Base-by-base conservation (phyloP, 92 coral and sea anemone species). In the Muricea muricata region DNA sequence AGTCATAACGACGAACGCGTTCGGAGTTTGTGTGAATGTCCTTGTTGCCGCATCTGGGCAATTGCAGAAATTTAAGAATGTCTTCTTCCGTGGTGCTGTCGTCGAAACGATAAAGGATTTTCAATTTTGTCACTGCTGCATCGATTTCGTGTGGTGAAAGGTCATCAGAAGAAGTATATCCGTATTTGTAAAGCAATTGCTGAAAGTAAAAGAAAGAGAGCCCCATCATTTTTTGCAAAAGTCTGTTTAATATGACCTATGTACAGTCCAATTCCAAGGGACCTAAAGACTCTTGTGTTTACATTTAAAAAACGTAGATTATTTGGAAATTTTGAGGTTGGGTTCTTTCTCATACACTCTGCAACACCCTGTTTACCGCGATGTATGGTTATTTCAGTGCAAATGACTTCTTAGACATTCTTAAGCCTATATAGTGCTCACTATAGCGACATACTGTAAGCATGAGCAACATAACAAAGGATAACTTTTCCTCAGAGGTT, bases 21-120 rank as follows among this genome's bases (percentile, higher is more conserved):
- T 50, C 35, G 13, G 20, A 28, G 21, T 29, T 1, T 21, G 10
- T 12, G 14, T 18, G 18, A 14, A 88, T 33, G 70, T 95, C 98
- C 20, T 94, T 93, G 25, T 89, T 87, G 32, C 98, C 98, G 69
- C 98, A 95, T 21, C 98, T 86, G 17, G 94, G 94, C 45, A 87
- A 87, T 14, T 84, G 78, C 93, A 95, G 89, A 30, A 47, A 75
- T 28, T 93, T 86, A 2, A 31, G 31, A 41, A 93, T 28, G n/a
- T 93, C 86, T 20, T 24, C 46, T 0, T 58, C 24, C 55, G 91
- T 93, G 1, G 90, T 89, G 15, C 73, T 24, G 46, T 95, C 87
- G 70, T 83, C 84, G 55, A 75, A 75, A 8, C 84, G 84, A 65
- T 88, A 97, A 42, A 93, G 92, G 18, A 85, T 48, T 7, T 89